Evolutionary conservation across 2,888 invertebrate genomes (phyloP).

Genomic region (Sinohyriopsis cumingii): DNA sequence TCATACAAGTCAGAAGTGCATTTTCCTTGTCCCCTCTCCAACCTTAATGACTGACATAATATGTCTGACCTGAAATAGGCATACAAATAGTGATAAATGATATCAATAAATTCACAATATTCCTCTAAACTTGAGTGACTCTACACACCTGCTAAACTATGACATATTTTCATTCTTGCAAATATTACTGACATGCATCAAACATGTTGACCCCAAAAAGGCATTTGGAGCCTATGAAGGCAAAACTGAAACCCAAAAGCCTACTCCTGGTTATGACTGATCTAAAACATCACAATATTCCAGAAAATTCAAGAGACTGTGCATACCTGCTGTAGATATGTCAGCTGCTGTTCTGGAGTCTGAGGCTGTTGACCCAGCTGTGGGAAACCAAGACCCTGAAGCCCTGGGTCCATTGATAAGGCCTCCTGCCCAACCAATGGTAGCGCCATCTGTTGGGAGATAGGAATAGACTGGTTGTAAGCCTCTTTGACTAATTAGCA

Average conservation of each 20-base stretch:
- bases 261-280: too few relatives aligned
- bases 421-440: conserved; percentile 10
- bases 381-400: background rate
- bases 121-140: too few relatives aligned
- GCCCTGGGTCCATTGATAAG: conserved; percentile 7
- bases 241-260: background rate
- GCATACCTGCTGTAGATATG: conserved; percentile 42
- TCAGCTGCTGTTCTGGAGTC: conserved; percentile 33
- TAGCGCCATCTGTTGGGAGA: too few relatives aligned
- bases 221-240: background rate
- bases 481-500: too few relatives aligned
- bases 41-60: too few relatives aligned
- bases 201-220: background rate
- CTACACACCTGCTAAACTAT: conserved; percentile 1
- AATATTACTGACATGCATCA: conserved; percentile 1
- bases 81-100: too few relatives aligned
- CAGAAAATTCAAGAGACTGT: background rate
- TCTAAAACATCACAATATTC: background rate
- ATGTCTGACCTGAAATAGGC: too few relatives aligned
- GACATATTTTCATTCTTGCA: background rate
- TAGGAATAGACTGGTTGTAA: too few relatives aligned
- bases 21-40: too few relatives aligned
- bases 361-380: conserved; percentile 6
- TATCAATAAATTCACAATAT: too few relatives aligned
- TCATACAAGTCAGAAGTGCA: too few relatives aligned